phyloP scores from a whole-genome alignment of 2,797 vertebrate species.

The Phalanger gymnotis region DNA sequence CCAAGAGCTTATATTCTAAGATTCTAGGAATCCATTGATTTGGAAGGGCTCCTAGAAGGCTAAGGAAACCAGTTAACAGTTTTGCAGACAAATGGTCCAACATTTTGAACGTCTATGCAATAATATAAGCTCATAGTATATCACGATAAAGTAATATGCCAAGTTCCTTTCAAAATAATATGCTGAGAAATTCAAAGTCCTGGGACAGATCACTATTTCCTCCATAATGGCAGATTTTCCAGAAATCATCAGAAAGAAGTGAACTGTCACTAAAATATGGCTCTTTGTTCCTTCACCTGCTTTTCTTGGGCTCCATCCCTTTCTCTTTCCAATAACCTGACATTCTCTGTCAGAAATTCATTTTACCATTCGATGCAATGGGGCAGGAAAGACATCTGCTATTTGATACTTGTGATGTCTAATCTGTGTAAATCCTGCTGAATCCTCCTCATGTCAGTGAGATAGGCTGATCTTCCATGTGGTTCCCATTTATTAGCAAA shows the following conservation, averaged over 20 bases:
- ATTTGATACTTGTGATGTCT: constrained; percentile 74
- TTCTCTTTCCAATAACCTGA: background rate
- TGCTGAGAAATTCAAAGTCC: background rate
- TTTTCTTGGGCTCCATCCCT: background rate
- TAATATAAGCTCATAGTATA: background rate
- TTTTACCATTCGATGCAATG: constrained; percentile 79
- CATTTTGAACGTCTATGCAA: background rate
- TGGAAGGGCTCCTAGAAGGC: background rate
- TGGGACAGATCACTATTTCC: constrained; percentile 23
- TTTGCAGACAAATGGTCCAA: background rate
- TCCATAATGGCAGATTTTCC: background rate
- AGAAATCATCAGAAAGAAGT: background rate
- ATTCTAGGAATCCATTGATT: background rate
- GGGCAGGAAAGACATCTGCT: constrained; percentile 77
- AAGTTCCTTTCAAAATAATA: background rate
- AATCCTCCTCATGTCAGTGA: constrained; percentile 75
- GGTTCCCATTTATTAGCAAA: constrained; percentile 83
- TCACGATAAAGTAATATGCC: background rate
- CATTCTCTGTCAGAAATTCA: constrained; percentile 73
- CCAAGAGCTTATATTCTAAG: background rate
- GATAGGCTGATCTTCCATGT: constrained; percentile 63
- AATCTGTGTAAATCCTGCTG: constrained; percentile 75
- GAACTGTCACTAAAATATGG: constrained; percentile 1
- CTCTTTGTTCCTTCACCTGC: background rate
- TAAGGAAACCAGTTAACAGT: background rate